phyloP scores from a whole-genome alignment of 2,797 vertebrate genomes.

The Halcyon leucocephala region DNA sequence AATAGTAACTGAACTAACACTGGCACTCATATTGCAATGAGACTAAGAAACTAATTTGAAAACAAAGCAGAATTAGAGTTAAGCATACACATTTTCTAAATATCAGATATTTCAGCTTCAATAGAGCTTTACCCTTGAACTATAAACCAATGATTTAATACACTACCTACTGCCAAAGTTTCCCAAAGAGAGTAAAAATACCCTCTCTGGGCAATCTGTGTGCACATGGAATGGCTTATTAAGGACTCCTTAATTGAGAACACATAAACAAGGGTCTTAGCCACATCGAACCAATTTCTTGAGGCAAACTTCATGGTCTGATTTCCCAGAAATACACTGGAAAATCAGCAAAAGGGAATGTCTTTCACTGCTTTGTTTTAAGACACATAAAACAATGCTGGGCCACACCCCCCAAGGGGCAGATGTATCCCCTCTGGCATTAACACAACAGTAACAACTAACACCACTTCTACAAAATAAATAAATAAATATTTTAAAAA shows the following conservation, averaged over 20 bases:
- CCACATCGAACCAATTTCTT: constrained; percentile 69
- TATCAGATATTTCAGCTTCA: constrained; percentile 15
- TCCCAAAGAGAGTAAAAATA: constrained; percentile 64
- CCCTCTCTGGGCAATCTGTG: constrained; percentile 57
- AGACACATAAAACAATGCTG: constrained; percentile 63
- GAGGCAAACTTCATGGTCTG: constrained; percentile 68
- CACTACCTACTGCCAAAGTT: constrained; percentile 53
- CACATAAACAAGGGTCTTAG: constrained; percentile 63
- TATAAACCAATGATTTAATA: constrained; percentile 49
- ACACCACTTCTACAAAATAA: neutral
- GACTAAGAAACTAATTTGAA: neutral
- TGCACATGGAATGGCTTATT: constrained; percentile 72
- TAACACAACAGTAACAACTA: neutral
- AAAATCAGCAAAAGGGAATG: constrained; percentile 65
- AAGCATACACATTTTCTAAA: neutral
- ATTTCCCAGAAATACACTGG: constrained; percentile 74
- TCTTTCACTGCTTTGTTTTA: constrained; percentile 62
- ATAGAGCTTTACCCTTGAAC: constrained; percentile 1
- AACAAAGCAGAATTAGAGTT: neutral
- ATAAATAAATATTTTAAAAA: no score
- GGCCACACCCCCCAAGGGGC: constrained; percentile 19
- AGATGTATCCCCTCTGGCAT: neutral
- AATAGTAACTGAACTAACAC: constrained; percentile 15
- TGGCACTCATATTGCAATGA: neutral
- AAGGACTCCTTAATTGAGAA: constrained; percentile 73